These are phyloP conservation scores for Catharus bicknelli DNA, from an alignment of 2,113 vertebrate species.

Conservation along the genomic window DNA sequence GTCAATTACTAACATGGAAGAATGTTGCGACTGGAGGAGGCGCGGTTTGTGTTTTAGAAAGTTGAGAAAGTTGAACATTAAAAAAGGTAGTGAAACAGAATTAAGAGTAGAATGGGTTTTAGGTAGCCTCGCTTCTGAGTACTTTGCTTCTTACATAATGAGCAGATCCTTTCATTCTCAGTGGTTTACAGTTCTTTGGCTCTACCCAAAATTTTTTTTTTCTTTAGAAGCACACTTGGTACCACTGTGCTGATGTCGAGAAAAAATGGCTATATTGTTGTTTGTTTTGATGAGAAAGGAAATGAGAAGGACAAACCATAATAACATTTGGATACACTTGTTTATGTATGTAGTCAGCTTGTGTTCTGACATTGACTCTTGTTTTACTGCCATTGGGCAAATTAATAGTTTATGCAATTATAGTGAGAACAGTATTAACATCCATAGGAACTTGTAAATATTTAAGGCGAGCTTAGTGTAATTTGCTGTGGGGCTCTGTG, in stretches of 20 bases:
- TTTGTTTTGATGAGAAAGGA: neutral
- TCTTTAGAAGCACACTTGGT: neutral
- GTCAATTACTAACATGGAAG: neutral
- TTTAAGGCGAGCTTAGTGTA: neutral
- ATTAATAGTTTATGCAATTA: neutral
- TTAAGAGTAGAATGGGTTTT: neutral
- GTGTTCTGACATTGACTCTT: neutral
- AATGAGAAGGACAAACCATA: neutral
- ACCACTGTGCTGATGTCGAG: neutral
- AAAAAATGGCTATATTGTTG: neutral
- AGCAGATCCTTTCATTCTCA: neutral
- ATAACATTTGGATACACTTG: neutral
- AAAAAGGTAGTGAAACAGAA: neutral
- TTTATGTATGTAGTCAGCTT: neutral
- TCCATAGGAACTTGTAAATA: neutral
- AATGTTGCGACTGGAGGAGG: neutral
- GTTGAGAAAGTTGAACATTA: neutral
- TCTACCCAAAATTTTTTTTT: neutral
- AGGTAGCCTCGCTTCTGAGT: neutral
- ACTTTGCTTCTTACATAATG: neutral
- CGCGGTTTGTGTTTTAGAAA: neutral
- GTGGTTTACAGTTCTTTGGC: neutral
- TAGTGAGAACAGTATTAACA: neutral
- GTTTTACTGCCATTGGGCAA: neutral
- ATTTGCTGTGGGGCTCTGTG: neutral